These are phyloP conservation scores for Syndactyla subalaris DNA, from an alignment of 2,797 vertebrate genomes.

Conservation along the genomic window DNA sequence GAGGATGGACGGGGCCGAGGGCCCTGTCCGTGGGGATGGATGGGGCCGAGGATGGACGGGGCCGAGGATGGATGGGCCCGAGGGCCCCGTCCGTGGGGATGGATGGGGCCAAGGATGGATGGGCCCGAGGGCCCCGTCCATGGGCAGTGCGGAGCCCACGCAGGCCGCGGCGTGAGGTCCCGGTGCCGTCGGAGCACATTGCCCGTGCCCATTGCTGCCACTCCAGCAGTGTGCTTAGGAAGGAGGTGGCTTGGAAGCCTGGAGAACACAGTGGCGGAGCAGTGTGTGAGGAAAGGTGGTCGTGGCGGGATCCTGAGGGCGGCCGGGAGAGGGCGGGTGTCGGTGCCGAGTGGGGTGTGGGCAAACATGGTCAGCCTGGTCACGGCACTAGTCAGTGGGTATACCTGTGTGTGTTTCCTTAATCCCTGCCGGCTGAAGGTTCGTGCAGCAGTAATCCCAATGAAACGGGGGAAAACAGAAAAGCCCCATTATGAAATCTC, in stretches of 20 bases:
- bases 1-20: too few species aligned
- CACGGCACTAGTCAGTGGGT: too few species aligned
- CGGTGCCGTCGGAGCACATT: fast-evolving
- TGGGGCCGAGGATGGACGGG: too few species aligned
- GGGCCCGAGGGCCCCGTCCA: too few species aligned
- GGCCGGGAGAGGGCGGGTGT: fast-evolving
- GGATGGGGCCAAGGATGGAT: too few species aligned
- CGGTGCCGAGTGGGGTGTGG: fast-evolving
- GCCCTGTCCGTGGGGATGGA: too few species aligned
- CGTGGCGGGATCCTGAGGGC: neutral
- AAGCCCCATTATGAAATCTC: neutral
- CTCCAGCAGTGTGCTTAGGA: neutral
- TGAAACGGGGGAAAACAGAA: fast-evolving
- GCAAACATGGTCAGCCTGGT: fast-evolving
- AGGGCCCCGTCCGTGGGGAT: too few species aligned
- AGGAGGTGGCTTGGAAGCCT: fast-evolving
- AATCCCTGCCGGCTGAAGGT: neutral
- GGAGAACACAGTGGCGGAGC: too few species aligned
- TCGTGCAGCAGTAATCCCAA: neutral
- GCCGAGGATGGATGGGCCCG: too few species aligned
- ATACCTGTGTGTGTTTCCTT: neutral
- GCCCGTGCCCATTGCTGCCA: neutral
- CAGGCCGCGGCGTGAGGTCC: neutral
- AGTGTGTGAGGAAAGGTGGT: neutral
- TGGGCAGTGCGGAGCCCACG: too few species aligned